Percentiles rank a stretch among this genome's conserved stretches.
phyloP scores from a whole-genome alignment of 1,140 invertebrate genomes.

The Lordiphosa collinella region DNA sequence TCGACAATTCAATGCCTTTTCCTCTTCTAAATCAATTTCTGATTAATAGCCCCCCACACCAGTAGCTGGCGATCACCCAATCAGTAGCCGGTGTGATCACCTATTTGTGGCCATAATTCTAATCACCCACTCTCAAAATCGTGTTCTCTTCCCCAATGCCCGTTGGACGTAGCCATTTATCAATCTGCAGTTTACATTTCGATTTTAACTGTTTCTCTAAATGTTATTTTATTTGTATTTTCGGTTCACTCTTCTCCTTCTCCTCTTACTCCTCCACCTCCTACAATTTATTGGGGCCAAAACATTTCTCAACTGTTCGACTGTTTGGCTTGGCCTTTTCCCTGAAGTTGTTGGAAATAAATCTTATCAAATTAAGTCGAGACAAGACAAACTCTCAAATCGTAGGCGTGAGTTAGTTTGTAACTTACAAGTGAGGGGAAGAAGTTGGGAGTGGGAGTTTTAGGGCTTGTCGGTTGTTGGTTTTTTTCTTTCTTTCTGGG shows the following conservation, averaged over 20 bases:
- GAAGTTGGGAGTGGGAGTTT: background rate
- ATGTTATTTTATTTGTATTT: background rate
- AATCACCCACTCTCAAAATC: conserved; percentile 6
- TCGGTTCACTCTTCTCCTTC: background rate
- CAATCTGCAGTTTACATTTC: conserved; percentile 14
- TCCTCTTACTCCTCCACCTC: conserved; percentile 4
- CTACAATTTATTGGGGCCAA: conserved; percentile 14
- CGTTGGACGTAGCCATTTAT: conserved; percentile 5
- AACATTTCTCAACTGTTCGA: conserved; percentile 15
- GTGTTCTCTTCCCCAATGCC: background rate
- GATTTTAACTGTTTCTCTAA: conserved; percentile 11
- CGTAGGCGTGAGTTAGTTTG: conserved; percentile 12
- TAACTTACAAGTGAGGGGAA: conserved; percentile 8
- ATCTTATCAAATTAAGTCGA: conserved; percentile 18
- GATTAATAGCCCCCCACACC: too few relatives aligned
- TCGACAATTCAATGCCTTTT: too few relatives aligned
- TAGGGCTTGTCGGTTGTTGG: conserved; percentile 5
- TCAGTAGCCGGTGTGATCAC: too few relatives aligned
- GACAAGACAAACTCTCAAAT: conserved; percentile 14
- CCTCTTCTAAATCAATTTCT: too few relatives aligned
- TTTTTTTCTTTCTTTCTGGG: background rate
- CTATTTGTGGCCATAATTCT: background rate
- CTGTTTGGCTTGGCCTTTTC: conserved; percentile 9
- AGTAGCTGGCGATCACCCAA: too few relatives aligned
- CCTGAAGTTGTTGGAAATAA: conserved; percentile 12